Evolutionary conservation across 2,113 vertebrate genomes (phyloP).

Genomic region (Morone chrysops): DNA sequence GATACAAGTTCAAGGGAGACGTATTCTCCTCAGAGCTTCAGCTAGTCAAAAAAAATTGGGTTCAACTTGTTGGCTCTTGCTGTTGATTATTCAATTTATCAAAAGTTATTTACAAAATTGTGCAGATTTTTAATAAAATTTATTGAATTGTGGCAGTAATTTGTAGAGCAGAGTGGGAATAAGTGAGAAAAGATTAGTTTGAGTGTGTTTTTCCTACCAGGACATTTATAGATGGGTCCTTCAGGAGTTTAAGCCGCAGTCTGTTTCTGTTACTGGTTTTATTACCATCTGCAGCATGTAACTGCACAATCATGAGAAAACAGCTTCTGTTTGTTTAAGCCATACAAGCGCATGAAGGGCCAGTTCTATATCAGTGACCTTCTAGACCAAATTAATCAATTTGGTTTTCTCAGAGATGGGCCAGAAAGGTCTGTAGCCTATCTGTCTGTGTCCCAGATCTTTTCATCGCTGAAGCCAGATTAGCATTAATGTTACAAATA

Average conservation of each 20-base stretch:
- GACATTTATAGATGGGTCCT: neutral
- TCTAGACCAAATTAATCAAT: neutral
- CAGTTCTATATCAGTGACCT: neutral
- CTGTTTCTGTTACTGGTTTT: neutral
- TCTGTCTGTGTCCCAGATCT: too few relatives aligned
- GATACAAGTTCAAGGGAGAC: too few relatives aligned
- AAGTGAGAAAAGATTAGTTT: neutral
- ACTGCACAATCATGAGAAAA: neutral
- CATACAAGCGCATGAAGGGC: neutral
- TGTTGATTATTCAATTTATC: too few relatives aligned
- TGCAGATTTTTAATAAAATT: too few relatives aligned
- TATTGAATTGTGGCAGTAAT: neutral
- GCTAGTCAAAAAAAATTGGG: too few relatives aligned
- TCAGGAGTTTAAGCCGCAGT: neutral
- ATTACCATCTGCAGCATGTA: neutral
- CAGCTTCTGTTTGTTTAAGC: neutral
- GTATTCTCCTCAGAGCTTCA: too few relatives aligned
- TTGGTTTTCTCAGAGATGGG: neutral
- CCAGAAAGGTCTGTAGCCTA: neutral
- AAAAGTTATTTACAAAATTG: too few relatives aligned
- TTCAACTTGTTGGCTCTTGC: too few relatives aligned
- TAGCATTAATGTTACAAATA: too few relatives aligned
- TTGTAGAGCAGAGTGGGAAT: neutral
- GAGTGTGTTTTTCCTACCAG: conserved; percentile 8
- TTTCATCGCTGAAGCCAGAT: too few relatives aligned